phyloP scores from a whole-genome alignment of 2,888 invertebrate species.

The Drosophila mettleri region DNA sequence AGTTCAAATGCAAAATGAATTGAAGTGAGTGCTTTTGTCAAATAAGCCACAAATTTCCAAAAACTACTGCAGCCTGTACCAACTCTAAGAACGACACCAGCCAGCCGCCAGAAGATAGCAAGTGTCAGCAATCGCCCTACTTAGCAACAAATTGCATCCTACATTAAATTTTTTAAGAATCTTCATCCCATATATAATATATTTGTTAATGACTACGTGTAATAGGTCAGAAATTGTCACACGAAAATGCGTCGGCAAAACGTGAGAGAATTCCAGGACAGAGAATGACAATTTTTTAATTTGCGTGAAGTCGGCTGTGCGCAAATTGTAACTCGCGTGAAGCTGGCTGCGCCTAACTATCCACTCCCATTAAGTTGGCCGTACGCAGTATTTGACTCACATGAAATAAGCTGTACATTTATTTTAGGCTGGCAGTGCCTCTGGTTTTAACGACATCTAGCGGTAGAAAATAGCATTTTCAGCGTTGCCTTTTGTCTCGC shows the following conservation, averaged over 20 bases:
- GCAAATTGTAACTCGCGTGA: slow-evolving; percentile 33
- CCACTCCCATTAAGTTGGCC: slow-evolving; percentile 30
- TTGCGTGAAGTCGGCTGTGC: slow-evolving; percentile 47
- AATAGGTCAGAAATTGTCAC: slow-evolving; percentile 33
- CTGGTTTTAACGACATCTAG: slow-evolving; percentile 35
- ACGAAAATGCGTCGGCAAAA: slow-evolving; percentile 33
- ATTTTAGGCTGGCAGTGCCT: slow-evolving; percentile 34
- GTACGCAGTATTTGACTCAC: slow-evolving; percentile 15
- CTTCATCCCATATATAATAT: slow-evolving; percentile 23
- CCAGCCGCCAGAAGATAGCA: slow-evolving; percentile 18
- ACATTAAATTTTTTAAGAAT: slow-evolving; percentile 10
- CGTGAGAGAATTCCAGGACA: slow-evolving; percentile 45
- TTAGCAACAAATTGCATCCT: slow-evolving; percentile 26
- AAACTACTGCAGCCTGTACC: slow-evolving; percentile 70
- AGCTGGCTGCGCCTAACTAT: slow-evolving; percentile 35
- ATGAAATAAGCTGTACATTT: not conserved
- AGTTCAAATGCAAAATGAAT: slow-evolving; percentile 65
- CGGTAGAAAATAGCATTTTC: slow-evolving; percentile 42
- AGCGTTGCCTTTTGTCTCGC: slow-evolving; percentile 61
- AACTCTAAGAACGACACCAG: slow-evolving; percentile 16
- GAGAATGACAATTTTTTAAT: slow-evolving; percentile 45
- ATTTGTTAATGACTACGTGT: slow-evolving; percentile 19
- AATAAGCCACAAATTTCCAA: slow-evolving; percentile 46
- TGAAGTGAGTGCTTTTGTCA: slow-evolving; percentile 69
- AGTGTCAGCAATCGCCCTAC: slow-evolving; percentile 29